These are phyloP conservation scores for Steatornis caripensis DNA, from an alignment of 2,113 vertebrate genomes.

Conservation along the genomic window DNA sequence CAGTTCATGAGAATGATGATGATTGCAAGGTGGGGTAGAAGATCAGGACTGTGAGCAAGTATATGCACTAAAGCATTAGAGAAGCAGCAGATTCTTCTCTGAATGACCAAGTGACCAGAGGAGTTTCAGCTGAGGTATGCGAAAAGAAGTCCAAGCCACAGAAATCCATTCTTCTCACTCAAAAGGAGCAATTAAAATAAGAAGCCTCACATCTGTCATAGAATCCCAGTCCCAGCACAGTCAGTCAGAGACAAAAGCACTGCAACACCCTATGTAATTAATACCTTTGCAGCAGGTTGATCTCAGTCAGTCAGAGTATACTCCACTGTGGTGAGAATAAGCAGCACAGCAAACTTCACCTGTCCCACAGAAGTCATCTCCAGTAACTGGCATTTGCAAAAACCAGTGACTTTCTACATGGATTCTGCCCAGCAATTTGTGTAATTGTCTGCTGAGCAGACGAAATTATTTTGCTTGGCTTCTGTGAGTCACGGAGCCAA, in stretches of 20 bases:
- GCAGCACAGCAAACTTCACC: background rate
- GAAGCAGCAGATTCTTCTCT: background rate
- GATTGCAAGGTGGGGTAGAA: background rate
- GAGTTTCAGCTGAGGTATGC: background rate
- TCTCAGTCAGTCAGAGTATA: background rate
- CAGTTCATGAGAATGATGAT: background rate
- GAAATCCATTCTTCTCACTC: background rate
- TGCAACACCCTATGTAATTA: background rate
- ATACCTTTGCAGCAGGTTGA: background rate
- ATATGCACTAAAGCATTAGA: background rate
- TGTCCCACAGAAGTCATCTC: background rate
- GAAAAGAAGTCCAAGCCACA: background rate
- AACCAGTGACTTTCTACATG: background rate
- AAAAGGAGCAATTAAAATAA: background rate
- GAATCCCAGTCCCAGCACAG: background rate
- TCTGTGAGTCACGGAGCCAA: slow-evolving; percentile 2
- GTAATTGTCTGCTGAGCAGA: slow-evolving; percentile 8
- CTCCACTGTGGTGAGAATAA: background rate
- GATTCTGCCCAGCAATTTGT: slow-evolving; percentile 8
- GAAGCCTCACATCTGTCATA: background rate
- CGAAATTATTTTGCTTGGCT: background rate
- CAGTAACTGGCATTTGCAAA: background rate
- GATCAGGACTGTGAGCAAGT: background rate
- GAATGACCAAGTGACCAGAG: background rate
- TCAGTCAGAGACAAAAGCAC: background rate